Evolutionary conservation across 2,888 invertebrate genomes (phyloP).

Genomic region (Heliconius sara): DNA sequence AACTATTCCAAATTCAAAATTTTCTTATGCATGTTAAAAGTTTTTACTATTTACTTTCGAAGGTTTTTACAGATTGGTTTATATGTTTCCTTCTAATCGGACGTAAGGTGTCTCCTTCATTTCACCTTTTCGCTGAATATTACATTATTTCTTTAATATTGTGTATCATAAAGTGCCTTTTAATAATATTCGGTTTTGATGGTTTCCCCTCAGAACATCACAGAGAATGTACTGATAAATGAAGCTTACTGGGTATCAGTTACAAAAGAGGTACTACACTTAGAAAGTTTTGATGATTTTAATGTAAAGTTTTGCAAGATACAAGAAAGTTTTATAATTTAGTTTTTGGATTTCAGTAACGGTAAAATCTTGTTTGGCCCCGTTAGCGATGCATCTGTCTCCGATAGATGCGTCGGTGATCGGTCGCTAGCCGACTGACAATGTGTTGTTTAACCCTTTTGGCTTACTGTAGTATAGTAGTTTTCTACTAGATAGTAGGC

Average conservation of each 20-base stretch:
- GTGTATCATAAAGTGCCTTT: slow-evolving; percentile 65
- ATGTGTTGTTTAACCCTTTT: slow-evolving; percentile 81
- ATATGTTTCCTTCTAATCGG: slow-evolving; percentile 72
- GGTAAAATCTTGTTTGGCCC: slow-evolving; percentile 84
- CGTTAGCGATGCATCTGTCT: slow-evolving; percentile 85
- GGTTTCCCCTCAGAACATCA: slow-evolving; percentile 95
- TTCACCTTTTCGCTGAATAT: slow-evolving; percentile 47
- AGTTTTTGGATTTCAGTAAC: slow-evolving; percentile 84
- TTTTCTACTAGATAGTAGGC: slow-evolving; percentile 81
- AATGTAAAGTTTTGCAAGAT: slow-evolving; percentile 84
- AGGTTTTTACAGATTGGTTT: slow-evolving; percentile 77
- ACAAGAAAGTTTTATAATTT: slow-evolving; percentile 82
- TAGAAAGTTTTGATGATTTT: slow-evolving; percentile 84
- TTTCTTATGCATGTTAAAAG: slow-evolving; percentile 68
- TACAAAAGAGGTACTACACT: slow-evolving; percentile 94
- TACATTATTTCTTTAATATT: slow-evolving; percentile 47
- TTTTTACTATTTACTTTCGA: slow-evolving; percentile 58
- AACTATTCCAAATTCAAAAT: slow-evolving; percentile 65
- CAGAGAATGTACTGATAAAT: slow-evolving; percentile 97
- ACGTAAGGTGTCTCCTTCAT: slow-evolving; percentile 72
- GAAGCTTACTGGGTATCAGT: slow-evolving; percentile 96
- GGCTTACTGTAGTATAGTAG: slow-evolving; percentile 82
- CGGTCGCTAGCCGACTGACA: slow-evolving; percentile 64
- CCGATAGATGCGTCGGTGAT: slow-evolving; percentile 76
- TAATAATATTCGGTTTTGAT: slow-evolving; percentile 81